Base-by-base conservation (phyloP, 2,888 invertebrate genomes). In the Drosophila sordidula region DNA sequence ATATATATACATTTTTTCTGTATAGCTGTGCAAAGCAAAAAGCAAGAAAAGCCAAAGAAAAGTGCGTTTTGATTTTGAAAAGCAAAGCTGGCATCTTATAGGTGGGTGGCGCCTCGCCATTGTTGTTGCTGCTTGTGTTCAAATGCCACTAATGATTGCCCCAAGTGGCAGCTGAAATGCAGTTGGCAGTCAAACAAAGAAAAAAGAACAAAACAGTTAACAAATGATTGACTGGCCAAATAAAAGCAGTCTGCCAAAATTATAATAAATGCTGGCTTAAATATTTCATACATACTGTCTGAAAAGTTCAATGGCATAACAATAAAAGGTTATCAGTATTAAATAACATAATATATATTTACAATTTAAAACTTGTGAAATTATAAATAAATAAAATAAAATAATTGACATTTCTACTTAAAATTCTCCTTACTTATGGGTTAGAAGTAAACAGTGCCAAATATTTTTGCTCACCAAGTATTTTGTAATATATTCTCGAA, bases 101-200 rank as follows among this genome's bases (percentile, higher is more conserved):
- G 36, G 57, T 66, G 61, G 63, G 66, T 68, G 58, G 55, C 38
- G 25, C 18, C 39, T 14, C 18, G 12, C 4, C n/a, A 3, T 45
- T 57, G 22, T 47, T 32, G 16, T 39, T 39, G 45, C 36, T 63
- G 49, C 41, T 62, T 70, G 36, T 61, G 42, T 42, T 61, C 22
- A 29, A 49, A 55, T 49, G 14, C 26, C 61, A 63, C 61, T 76
- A 76, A 80, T 80, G 73, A 80, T 70, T 70, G 62, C 62, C 46
- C 44, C 59, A 56, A 56, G 44, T 76, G 76, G 58, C 62, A 71
- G 59, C 49, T 77, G 58, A 52, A 58, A 50, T 55, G 55, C 54
- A 66, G 61, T 54, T 68, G 68, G 68, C 57, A 66, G 55, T 29
- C 47, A 18, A 14, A 34, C 32, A 25, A n/a, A 25, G 38, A 38